Evolutionary conservation across 2,113 vertebrate genomes (phyloP), one percentile per base, ranked within the genome.

Genomic region (Plotosus lineatus): DNA sequence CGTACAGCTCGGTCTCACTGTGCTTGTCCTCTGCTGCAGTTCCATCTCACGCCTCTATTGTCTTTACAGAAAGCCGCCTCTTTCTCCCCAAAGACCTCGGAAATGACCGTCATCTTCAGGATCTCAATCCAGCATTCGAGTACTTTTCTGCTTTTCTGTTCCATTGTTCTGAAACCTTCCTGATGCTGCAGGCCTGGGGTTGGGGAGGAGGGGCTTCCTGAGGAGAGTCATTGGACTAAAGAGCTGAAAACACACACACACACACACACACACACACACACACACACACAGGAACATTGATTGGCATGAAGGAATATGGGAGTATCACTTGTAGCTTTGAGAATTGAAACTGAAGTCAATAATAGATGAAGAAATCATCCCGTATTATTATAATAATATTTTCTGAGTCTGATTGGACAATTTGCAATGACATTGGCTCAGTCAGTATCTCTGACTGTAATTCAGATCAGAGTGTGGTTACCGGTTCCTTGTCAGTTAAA

Each of bases 21-120:
- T 56, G 26, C 83, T 85, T 40, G 42, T 82, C 68, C 77, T 76
- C 75, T 74, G 71, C 71, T 36, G 46, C 31, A 51, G 68, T 73
- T 66, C 69, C 73, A 79, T 82, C 69, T 78, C 55, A 40, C 42
- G 4, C 9, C 19, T 76, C 80, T 61, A 81, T 85, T 85, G 80
- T 85, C 79, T 78, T 55, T 60, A 46, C 75, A 81, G 55, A 84
- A 80, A 84, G 75, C 77, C 26, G 31, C 77, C 76, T 81, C 71
- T 26, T 66, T 68, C 81, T 75, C 31, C 69, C 63, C 23, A n/a
- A 9, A 48, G 60, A 19, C 53, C 48, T 68, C 14, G 56, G 50
- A 46, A 82, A 82, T 44, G 60, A 56, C 23, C 38, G 26, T 66
- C 80, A 40, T 63, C 65, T 82, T 61, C 69, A 48, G 61, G 66